Evolutionary conservation across 2,888 invertebrate genomes (phyloP).

Genomic region (Notocelia uddmanniana): DNA sequence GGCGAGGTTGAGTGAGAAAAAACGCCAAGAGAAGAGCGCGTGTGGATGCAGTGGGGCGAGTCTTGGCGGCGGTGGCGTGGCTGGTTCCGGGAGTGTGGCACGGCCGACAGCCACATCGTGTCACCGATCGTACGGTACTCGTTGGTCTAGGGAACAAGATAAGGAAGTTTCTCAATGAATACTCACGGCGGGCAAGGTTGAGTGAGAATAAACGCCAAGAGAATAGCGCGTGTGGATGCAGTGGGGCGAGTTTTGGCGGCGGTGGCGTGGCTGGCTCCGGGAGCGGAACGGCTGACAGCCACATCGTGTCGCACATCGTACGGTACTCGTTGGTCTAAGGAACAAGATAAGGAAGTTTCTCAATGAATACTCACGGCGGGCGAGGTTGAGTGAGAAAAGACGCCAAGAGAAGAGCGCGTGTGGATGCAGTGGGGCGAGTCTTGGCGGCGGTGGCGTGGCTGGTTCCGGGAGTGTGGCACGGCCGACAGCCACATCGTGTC

Average conservation of each 20-base stretch:
- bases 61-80: conserved; percentile 74
- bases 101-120: conserved; percentile 86
- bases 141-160: conserved; percentile 89
- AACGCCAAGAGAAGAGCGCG: conserved; percentile 92
- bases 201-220: conserved; percentile 92
- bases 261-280: conserved; percentile 78
- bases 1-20: conserved; percentile 89
- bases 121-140: conserved; percentile 98
- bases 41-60: conserved; percentile 78
- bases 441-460: conserved; percentile 75
- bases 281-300: conserved; percentile 73
- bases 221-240: conserved; percentile 89
- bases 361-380: conserved; percentile 16
- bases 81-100: conserved; percentile 76
- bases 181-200: conserved; percentile 72
- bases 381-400: conserved; percentile 90
- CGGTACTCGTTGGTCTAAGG: conserved; percentile 95
- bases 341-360: no score
- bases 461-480: conserved; percentile 74
- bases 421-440: conserved; percentile 75
- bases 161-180: no score
- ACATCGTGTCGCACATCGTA: conserved; percentile 95
- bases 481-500: conserved; percentile 89
- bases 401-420: conserved; percentile 92
- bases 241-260: conserved; percentile 72